A percentile compares a stretch with the other conserved stretches of the same genome.
Conservation (phyloP, 2,797 vertebrate species). For the Megalops cyprinoides region DNA sequence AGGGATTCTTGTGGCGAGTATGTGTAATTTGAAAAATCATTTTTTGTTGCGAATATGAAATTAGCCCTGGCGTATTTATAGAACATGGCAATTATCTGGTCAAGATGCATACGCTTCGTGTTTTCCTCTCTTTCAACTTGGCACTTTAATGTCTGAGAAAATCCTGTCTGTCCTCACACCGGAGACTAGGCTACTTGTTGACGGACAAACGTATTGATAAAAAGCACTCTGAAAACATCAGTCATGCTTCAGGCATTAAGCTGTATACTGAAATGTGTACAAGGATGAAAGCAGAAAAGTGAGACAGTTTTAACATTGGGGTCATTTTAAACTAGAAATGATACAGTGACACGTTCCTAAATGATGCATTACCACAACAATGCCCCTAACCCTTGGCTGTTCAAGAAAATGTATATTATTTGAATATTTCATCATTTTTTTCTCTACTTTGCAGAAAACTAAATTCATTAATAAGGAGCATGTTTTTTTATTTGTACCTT, state of each 20-base stretch:
- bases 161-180: background rate
- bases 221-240: background rate
- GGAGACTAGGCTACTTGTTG: background rate
- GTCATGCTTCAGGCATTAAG: background rate
- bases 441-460: background rate
- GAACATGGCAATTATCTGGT: slow-evolving; percentile 48
- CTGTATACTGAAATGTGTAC: background rate
- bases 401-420: background rate
- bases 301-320: too few species aligned
- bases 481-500: too few species aligned
- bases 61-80: slow-evolving; percentile 59
- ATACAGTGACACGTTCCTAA: too few species aligned
- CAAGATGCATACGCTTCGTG: slow-evolving; percentile 31
- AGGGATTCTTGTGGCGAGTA: slow-evolving; percentile 31
- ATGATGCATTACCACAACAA: too few species aligned
- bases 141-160: background rate
- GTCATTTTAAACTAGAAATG: too few species aligned
- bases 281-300: too few species aligned
- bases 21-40: slow-evolving; percentile 57
- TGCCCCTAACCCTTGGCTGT: too few species aligned
- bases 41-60: slow-evolving; percentile 54
- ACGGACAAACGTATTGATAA: background rate
- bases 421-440: background rate
- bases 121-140: slow-evolving; percentile 14
- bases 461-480: too few species aligned